These are phyloP conservation scores for Antheraea mylitta DNA, from an alignment of 1,140 invertebrate genomes.

Conservation along the genomic window DNA sequence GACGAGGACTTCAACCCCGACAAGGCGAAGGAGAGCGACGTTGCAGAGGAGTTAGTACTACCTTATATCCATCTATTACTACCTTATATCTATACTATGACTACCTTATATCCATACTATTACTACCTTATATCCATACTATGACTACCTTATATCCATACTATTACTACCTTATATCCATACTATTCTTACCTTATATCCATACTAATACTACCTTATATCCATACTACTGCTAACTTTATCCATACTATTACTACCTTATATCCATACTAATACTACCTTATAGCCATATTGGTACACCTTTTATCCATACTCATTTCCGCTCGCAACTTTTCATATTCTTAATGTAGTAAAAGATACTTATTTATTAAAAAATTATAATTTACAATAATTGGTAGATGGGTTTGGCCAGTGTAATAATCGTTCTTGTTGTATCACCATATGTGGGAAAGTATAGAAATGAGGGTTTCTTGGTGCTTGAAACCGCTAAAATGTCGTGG, in stretches of 20 bases:
- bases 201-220: neutral
- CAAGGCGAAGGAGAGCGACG: constrained; percentile 85
- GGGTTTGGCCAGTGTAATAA: neutral
- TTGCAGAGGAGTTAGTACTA: constrained; percentile 71
- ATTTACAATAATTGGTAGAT: too few species aligned
- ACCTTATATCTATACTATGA: neutral
- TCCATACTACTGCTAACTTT: neutral
- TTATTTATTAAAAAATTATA: too few species aligned
- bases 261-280: neutral
- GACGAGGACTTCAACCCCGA: constrained; percentile 93
- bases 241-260: neutral
- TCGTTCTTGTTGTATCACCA: too few species aligned
- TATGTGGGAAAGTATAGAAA: too few species aligned
- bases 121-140: too few species aligned
- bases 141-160: neutral
- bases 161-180: neutral
- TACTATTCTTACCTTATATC: neutral
- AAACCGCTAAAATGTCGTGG: too few species aligned
- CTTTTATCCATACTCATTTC: too few species aligned
- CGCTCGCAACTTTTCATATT: too few species aligned
- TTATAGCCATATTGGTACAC: neutral
- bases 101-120: neutral
- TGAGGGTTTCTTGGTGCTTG: too few species aligned
- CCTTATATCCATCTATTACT: neutral
- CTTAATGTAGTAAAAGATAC: too few species aligned